Evolutionary conservation across 2,888 invertebrate species (phyloP).

Genomic region (Campoplex nolae): DNA sequence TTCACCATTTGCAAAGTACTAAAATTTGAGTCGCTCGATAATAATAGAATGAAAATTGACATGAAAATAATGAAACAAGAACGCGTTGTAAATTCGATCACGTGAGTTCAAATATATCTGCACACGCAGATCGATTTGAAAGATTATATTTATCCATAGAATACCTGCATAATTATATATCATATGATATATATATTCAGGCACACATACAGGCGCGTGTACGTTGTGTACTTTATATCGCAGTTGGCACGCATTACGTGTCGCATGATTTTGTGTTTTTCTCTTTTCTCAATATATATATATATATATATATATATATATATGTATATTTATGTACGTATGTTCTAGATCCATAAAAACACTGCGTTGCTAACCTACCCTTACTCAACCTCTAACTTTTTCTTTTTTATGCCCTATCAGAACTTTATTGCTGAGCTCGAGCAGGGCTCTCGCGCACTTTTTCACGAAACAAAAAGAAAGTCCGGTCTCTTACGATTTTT

Average conservation of each 20-base stretch:
- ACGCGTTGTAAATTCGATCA: not conserved
- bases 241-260: slow-evolving; percentile 66
- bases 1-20: not conserved
- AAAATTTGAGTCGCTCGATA: not conserved
- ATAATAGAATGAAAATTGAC: not conserved
- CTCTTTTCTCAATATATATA: not conserved
- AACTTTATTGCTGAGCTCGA: not conserved
- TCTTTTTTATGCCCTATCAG: slow-evolving; percentile 13
- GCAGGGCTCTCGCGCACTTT: not conserved
- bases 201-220: slow-evolving; percentile 11
- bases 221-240: slow-evolving; percentile 48
- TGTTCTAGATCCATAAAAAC: slow-evolving; percentile 17
- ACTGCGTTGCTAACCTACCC: slow-evolving; percentile 12
- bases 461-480: not conserved
- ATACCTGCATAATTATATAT: slow-evolving; percentile 68
- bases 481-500: not conserved
- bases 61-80: not conserved
- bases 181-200: not conserved
- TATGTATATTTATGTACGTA: slow-evolving; percentile 4
- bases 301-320: not conserved
- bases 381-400: not conserved
- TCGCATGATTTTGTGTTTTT: slow-evolving; percentile 54
- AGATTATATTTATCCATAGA: slow-evolving; percentile 30
- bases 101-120: slow-evolving; percentile 10
- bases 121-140: slow-evolving; percentile 34